These are phyloP conservation scores for Doryteuthis pealeii DNA, from an alignment of 1,140 invertebrate species.

Conservation along the genomic window DNA sequence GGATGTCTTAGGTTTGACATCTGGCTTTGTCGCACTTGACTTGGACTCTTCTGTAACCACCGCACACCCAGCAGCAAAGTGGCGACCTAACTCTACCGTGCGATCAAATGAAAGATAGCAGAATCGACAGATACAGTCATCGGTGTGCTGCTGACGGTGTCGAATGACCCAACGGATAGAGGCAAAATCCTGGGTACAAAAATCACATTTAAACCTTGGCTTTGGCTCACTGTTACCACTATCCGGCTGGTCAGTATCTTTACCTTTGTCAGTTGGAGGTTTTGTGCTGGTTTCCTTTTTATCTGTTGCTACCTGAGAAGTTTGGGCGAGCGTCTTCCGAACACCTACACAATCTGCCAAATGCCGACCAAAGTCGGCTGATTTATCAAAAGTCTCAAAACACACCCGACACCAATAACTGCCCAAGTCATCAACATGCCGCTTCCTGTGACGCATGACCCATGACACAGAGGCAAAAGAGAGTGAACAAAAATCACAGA, in stretches of 20 bases:
- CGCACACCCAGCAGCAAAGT: neutral
- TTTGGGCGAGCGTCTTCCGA: no score
- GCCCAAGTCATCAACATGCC: neutral
- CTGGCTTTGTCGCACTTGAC: no score
- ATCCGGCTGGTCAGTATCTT: no score
- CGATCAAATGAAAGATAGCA: neutral
- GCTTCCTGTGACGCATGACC: neutral
- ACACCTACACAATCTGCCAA: neutral
- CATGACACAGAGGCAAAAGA: slow-evolving; percentile 1
- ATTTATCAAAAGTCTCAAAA: neutral
- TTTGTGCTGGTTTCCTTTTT: no score
- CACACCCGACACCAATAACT: neutral
- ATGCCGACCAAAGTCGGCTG: neutral
- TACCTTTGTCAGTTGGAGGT: no score
- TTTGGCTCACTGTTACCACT: neutral
- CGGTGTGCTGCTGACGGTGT: neutral
- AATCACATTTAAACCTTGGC: neutral
- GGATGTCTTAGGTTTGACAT: no score
- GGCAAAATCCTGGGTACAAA: neutral
- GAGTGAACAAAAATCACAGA: neutral
- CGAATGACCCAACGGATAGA: neutral
- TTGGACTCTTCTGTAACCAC: no score
- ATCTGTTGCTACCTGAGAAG: no score
- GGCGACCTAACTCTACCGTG: neutral
- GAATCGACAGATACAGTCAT: neutral